phyloP scores from a whole-genome alignment of 2,888 invertebrate species.

The Bellardia bayeri region DNA sequence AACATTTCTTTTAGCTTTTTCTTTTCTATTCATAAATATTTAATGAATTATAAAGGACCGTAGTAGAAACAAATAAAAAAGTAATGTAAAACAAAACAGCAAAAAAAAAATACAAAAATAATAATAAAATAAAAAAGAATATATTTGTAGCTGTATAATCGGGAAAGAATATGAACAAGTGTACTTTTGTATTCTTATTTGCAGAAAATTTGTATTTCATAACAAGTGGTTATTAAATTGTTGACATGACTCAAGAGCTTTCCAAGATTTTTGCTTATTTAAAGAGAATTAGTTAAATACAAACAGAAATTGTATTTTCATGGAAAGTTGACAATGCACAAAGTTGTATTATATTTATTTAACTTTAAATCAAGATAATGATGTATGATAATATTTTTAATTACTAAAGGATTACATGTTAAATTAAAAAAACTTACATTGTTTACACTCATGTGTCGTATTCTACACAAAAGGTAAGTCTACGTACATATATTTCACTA shows the following conservation, averaged over 20 bases:
- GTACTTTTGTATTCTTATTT: constrained; percentile 54
- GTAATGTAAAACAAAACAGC: constrained; percentile 2
- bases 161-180: constrained; percentile 53
- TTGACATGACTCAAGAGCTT: constrained; percentile 60
- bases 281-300: constrained; percentile 42
- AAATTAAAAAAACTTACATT: too few relatives aligned
- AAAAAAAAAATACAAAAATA: constrained; percentile 19
- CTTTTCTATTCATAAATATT: constrained; percentile 68
- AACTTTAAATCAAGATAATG: too few relatives aligned
- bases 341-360: not conserved
- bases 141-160: constrained; percentile 10
- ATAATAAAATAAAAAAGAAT: constrained; percentile 28
- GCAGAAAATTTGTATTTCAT: constrained; percentile 57
- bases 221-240: constrained; percentile 71
- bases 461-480: too few relatives aligned
- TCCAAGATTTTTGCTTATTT: constrained; percentile 25
- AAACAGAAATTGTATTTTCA: not conserved
- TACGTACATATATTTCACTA: too few relatives aligned
- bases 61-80: constrained; percentile 22
- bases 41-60: constrained; percentile 67
- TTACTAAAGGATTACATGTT: too few relatives aligned
- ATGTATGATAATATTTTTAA: too few relatives aligned
- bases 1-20: constrained; percentile 15
- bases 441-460: too few relatives aligned
- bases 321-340: not conserved